Conservation (phyloP, 2,797 vertebrate species). For the Anguilla obscura region DNA sequence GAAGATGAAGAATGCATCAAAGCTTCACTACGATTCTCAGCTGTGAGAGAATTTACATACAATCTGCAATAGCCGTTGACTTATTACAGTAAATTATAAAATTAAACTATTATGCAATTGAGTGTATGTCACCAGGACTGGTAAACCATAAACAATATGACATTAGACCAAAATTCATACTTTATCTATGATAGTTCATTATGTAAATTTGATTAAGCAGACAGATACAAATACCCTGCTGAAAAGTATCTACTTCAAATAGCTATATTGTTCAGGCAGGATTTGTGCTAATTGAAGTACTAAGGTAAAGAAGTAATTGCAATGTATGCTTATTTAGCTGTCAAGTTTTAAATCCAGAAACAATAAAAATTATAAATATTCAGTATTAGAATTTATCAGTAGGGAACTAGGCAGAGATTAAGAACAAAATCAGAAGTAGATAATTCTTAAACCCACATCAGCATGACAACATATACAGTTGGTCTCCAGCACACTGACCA, state of each 20-base stretch:
- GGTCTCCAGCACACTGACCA: neutral
- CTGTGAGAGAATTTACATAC: constrained; percentile 17
- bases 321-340: neutral
- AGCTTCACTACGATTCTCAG: constrained; percentile 4
- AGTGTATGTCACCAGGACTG: neutral
- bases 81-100: neutral
- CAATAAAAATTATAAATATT: neutral
- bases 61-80: constrained; percentile 14
- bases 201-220: neutral
- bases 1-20: constrained; percentile 10
- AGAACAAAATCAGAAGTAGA: neutral
- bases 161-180: neutral
- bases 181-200: neutral
- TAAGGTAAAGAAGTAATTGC: neutral
- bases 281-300: neutral
- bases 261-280: neutral
- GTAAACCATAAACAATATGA: neutral
- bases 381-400: neutral
- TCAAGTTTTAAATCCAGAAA: neutral
- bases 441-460: neutral
- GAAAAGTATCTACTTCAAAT: neutral
- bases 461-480: neutral
- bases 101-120: constrained; percentile 7
- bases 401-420: neutral
- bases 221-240: neutral